Evolutionary conservation across 2,797 vertebrate genomes (phyloP).

Genomic region (Leptoclinus maculatus): DNA sequence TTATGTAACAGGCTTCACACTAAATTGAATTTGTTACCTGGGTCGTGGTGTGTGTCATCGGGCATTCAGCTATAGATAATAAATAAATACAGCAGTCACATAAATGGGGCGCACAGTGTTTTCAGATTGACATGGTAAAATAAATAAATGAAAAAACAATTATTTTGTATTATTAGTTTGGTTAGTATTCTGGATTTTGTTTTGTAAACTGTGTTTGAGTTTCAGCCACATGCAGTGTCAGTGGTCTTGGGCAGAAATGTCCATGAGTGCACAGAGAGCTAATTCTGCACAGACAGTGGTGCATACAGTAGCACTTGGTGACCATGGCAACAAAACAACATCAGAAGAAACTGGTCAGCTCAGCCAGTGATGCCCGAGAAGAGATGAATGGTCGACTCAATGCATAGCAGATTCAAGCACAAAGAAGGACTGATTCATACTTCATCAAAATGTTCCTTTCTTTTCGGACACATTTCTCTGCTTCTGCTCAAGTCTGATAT

Average conservation of each 20-base stretch:
- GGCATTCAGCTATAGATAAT: slow-evolving; percentile 4
- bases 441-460: slow-evolving; percentile 18
- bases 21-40: slow-evolving; percentile 11
- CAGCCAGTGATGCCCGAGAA: slow-evolving; percentile 75
- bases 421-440: slow-evolving; percentile 46
- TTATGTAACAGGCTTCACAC: slow-evolving; percentile 31
- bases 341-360: slow-evolving; percentile 84
- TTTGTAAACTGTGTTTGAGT: slow-evolving; percentile 27
- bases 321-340: slow-evolving; percentile 89
- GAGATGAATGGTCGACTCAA: slow-evolving; percentile 69
- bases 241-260: slow-evolving; percentile 50
- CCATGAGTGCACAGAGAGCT: slow-evolving; percentile 59
- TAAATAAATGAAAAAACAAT: not conserved
- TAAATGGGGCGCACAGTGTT: not conserved
- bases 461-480: not conserved
- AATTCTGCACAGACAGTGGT: slow-evolving; percentile 69
- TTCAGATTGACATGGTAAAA: not conserved
- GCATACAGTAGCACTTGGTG: slow-evolving; percentile 82
- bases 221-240: slow-evolving; percentile 37
- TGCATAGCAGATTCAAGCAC: slow-evolving; percentile 50
- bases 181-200: not conserved
- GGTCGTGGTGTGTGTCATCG: not conserved
- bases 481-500: slow-evolving; percentile 16
- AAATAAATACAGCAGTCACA: slow-evolving; percentile 5
- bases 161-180: not conserved